Base-by-base conservation (phyloP, 2,888 invertebrate genomes). In the Mythimna loreyi region DNA sequence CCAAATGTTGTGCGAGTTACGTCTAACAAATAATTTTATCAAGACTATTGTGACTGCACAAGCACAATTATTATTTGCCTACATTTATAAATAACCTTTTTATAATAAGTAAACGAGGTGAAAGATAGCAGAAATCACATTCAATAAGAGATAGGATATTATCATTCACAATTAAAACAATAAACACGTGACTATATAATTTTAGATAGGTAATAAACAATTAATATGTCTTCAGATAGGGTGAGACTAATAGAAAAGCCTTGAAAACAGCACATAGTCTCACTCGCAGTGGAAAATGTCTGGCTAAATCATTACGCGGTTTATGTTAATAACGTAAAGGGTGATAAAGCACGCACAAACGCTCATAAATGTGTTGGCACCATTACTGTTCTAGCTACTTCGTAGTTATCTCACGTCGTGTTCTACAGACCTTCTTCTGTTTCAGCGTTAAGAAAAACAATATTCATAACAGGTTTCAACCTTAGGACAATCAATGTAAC, bases 311-410 rank as follows among this genome's bases (percentile, higher is more conserved):
- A 87, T 90, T 89, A 88, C 86, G 86, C 86, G 85, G 88, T 90
- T 91, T 88, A 92, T 85, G 90, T 88, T 90, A 90, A 92, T 90
- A 90, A 88, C 79, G 78, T 83, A 80, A 74, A 86, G 84, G 84
- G 87, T 87, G 93, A 94, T 93, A 94, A 88, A 92, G 91, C 94
- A 94, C 93, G 93, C 91, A 91, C 89, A 87, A 87, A 85, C 86
- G 86, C 86, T 90, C 89, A 84, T 92, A 88, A 91, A 91, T 87
- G 87, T 87, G 83, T 85, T 86, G 83, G 86, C 86, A 87, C 85
- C 82, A 86, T 85, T 82, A 84, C 85, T 81, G 78, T 72, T 78
- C 73, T 82, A 74, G 75, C 78, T 86, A 83, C 81, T 85, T 85
- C 83, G 74, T 75, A 85, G 83, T 88, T 89, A 89, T 87, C 88